Evolutionary conservation across 1,140 invertebrate genomes (phyloP), one percentile per base, ranked within the genome.

Genomic region (Drosophila simulans): DNA sequence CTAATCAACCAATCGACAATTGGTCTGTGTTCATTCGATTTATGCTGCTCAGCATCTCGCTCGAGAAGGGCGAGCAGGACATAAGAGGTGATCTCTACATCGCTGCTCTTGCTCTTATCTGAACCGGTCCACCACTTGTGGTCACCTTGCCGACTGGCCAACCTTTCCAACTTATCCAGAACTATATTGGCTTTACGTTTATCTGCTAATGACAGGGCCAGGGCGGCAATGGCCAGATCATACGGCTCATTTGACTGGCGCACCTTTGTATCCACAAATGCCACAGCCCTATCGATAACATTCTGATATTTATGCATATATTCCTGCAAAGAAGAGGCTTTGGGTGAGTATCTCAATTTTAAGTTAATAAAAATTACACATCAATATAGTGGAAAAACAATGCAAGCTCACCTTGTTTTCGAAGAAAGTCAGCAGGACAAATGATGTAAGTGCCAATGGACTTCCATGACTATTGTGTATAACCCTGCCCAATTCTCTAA

Each of bases 361-460:
- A 31, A 31, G 1, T 31, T 31, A 7, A 31, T 8, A 31, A 31
- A 31, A 7, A 31, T 2, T 8, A 2, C 8, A 31, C 1, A 10
- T 8, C 8, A 31, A 8, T 8, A 10, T 8, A 31, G 31, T 1
- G 8, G 0, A 31, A 31, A 10, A 31, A 0, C 5, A 7, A 31
- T 8, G 31, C 1, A 31, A 31, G 39, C 75, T 75, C 58, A 85
- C 95, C 89, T 94, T 92, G 73, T 95, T 94, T 91, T 98, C 96
- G 3, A 97, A 93, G 59, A 99, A 95, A 1, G 97, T 95, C 11
- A 97, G 93, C 0, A 97, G 90, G 1, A 96, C 96, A 80, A 96
- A 97, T 3, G 98, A 97, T 0, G 97, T 97, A 0, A 98, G 93
- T 5, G 97, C 95, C 15, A 97, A 88, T 11, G 96, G 95, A 11